Evolutionary conservation across 2,797 vertebrate genomes (phyloP).

Genomic region (Tapera naevia): DNA sequence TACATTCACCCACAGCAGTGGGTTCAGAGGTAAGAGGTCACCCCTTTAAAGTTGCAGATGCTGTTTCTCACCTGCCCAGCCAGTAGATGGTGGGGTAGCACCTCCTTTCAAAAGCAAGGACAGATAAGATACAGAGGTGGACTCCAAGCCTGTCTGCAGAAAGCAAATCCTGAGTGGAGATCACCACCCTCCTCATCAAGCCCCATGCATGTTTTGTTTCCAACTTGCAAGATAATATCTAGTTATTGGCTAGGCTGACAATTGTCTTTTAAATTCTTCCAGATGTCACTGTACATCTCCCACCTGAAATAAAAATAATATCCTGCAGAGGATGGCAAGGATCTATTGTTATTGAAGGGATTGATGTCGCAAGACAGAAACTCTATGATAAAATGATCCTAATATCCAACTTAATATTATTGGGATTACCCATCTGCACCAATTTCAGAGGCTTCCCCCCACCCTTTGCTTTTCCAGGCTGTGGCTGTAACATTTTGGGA

Average conservation of each 20-base stretch:
- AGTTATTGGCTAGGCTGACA: not conserved
- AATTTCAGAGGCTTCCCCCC: not conserved
- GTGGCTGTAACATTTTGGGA: conserved; percentile 6
- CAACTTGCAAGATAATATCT: not conserved
- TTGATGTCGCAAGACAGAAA: conserved; percentile 14
- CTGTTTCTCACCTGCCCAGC: not conserved
- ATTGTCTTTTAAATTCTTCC: conserved; percentile 22
- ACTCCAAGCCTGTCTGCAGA: not conserved
- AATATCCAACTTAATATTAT: conserved; percentile 60
- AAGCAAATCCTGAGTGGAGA: not conserved
- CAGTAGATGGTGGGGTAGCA: not conserved
- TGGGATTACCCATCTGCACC: conserved; percentile 45
- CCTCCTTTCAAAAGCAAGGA: not conserved
- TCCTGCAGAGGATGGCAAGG: conserved; percentile 1
- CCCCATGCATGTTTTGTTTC: not conserved
- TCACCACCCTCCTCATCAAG: not conserved
- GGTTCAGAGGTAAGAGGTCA: fast-evolving
- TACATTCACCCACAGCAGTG: fast-evolving
- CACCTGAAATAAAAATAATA: conserved; percentile 57
- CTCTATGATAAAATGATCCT: not conserved
- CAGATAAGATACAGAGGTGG: not conserved
- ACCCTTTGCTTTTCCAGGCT: conserved; percentile 9
- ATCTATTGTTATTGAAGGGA: conserved; percentile 53
- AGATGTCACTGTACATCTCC: conserved; percentile 11
- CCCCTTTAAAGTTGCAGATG: fast-evolving